Conservation (phyloP, 1,140 invertebrate species). For the Sitodiplosis mosellana region DNA sequence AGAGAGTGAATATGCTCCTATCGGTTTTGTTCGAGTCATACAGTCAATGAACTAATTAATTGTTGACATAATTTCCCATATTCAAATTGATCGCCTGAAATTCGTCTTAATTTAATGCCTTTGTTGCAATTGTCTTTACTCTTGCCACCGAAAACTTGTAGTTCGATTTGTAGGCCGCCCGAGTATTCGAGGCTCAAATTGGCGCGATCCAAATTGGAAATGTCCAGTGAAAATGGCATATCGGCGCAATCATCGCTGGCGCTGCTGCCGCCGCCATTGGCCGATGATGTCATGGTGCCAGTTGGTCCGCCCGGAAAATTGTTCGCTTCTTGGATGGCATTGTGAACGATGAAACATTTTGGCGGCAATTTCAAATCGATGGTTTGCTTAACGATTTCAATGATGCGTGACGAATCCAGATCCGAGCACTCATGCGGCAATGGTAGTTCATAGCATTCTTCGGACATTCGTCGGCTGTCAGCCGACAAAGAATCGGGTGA, state of each 20-base stretch:
- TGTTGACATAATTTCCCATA: constrained; percentile 83
- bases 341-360: constrained; percentile 42
- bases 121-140: constrained; percentile 38
- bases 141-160: constrained; percentile 61
- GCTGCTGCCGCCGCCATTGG: constrained; percentile 12
- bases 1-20: no score
- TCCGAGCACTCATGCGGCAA: constrained; percentile 63
- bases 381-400: constrained; percentile 63
- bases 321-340: constrained; percentile 5
- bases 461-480: constrained; percentile 22
- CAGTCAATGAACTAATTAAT: constrained; percentile 71
- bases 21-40: constrained; percentile 11
- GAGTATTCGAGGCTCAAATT: constrained; percentile 58
- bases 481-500: constrained; percentile 24
- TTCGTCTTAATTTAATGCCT: constrained; percentile 73
- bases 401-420: constrained; percentile 55
- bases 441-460: constrained; percentile 45
- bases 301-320: constrained; percentile 5
- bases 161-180: constrained; percentile 70
- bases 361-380: constrained; percentile 62
- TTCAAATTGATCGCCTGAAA: constrained; percentile 78
- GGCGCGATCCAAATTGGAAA: constrained; percentile 42
- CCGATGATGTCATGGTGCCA: constrained; percentile 10
- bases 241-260: constrained; percentile 23
- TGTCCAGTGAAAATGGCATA: constrained; percentile 16